Conservation (phyloP, 2,888 invertebrate genomes). For the Lasioglossum pauxillum region DNA sequence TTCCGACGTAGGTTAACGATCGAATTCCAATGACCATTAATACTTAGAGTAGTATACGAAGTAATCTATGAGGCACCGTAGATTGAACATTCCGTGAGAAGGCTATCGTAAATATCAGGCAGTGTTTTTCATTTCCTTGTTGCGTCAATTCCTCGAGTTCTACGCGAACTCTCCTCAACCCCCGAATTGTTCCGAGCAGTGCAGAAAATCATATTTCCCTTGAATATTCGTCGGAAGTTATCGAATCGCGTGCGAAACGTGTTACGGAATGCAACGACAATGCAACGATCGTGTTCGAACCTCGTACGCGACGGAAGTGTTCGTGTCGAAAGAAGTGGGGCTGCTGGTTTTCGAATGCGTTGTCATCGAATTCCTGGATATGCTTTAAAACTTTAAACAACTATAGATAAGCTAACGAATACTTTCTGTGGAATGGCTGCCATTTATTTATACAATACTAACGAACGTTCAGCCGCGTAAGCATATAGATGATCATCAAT, state of each 20-base stretch:
- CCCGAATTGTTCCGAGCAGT: conserved; percentile 15
- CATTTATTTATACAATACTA: conserved; percentile 45
- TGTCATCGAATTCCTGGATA: conserved; percentile 58
- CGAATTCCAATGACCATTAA: neutral
- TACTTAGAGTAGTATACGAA: neutral
- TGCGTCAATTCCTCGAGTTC: conserved; percentile 10
- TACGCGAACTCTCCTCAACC: neutral
- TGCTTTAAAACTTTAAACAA: conserved; percentile 67
- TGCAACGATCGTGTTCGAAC: conserved; percentile 34
- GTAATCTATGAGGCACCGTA: conserved; percentile 17
- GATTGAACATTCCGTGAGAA: neutral
- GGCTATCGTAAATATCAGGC: conserved; percentile 4
- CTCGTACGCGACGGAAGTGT: conserved; percentile 5
- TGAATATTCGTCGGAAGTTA: neutral
- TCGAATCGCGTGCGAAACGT: neutral
- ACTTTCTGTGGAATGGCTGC: conserved; percentile 72
- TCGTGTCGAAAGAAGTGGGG: conserved; percentile 14
- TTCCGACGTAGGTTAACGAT: neutral
- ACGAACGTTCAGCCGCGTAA: conserved; percentile 55
- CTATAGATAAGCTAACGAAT: conserved; percentile 71
- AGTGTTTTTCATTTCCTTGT: conserved; percentile 5
- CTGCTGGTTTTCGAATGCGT: conserved; percentile 11
- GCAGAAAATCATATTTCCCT: neutral
- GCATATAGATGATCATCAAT: conserved; percentile 50
- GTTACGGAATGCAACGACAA: conserved; percentile 5